These are phyloP conservation scores for Amphiprion percula DNA, from an alignment of 2,113 vertebrate species.

Conservation along the genomic window DNA sequence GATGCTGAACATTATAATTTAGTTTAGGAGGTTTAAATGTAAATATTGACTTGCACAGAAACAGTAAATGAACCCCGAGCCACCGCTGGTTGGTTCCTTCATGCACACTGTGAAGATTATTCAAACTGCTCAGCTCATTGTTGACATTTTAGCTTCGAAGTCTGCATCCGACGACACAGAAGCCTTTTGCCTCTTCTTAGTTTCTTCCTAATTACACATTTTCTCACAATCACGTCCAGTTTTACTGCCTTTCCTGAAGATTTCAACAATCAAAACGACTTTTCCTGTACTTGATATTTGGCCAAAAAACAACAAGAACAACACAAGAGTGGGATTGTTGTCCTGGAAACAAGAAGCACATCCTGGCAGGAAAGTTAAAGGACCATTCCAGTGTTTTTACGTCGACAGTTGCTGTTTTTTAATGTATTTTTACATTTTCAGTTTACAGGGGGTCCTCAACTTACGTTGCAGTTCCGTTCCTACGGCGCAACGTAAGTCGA, in stretches of 20 bases:
- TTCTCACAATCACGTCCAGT: slow-evolving; percentile 44
- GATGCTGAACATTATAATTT: not conserved
- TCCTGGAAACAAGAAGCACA: slow-evolving; percentile 30
- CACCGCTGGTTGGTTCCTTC: slow-evolving; percentile 49
- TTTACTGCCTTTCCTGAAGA: slow-evolving; percentile 9
- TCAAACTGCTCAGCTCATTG: not conserved
- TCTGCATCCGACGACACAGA: slow-evolving; percentile 38
- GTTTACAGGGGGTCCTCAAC: not conserved
- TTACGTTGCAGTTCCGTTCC: too few relatives aligned
- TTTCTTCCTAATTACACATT: slow-evolving; percentile 17
- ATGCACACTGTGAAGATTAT: slow-evolving; percentile 74
- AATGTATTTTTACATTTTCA: not conserved
- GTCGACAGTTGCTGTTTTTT: not conserved
- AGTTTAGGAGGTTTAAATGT: slow-evolving; percentile 37
- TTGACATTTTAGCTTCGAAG: slow-evolving; percentile 31
- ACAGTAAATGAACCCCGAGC: slow-evolving; percentile 19
- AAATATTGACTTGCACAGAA: slow-evolving; percentile 47
- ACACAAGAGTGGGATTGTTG: not conserved
- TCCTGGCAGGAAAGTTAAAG: slow-evolving; percentile 24
- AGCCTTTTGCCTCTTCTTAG: slow-evolving; percentile 20
- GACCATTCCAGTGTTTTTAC: slow-evolving; percentile 21
- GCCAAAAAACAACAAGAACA: not conserved
- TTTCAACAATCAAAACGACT: not conserved
- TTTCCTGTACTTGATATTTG: not conserved
- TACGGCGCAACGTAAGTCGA: too few relatives aligned